Percentiles rank a stretch among this genome's conserved stretches.
phyloP scores from a whole-genome alignment of 2,888 invertebrate species.

The Plutella xylostella region DNA sequence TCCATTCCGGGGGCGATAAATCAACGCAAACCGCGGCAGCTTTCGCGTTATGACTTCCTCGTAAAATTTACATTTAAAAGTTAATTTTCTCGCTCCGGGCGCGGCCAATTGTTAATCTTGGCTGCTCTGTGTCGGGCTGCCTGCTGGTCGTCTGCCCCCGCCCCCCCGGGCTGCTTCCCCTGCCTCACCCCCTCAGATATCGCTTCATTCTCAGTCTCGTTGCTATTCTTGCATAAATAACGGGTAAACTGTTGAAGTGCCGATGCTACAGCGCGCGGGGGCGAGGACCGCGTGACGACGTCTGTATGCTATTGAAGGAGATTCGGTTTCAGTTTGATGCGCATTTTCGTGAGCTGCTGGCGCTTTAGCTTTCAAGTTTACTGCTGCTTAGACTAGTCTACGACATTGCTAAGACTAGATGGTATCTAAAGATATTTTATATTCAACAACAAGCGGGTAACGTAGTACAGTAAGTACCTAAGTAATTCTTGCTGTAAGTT shows the following conservation, averaged over 20 bases:
- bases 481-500: no score
- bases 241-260: background rate
- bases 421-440: no score
- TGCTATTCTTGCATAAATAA: slow-evolving; percentile 2
- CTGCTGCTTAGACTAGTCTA: no score
- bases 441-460: no score
- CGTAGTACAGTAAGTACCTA: no score
- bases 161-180: background rate
- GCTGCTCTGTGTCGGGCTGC: slow-evolving; percentile 34
- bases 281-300: background rate
- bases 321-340: no score
- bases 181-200: background rate
- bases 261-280: no score
- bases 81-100: slow-evolving; percentile 60
- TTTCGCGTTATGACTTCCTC: slow-evolving; percentile 67
- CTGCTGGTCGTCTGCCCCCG: background rate
- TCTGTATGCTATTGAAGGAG: no score
- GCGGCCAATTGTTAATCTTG: slow-evolving; percentile 63
- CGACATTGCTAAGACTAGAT: no score
- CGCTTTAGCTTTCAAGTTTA: no score
- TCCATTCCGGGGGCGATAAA: slow-evolving; percentile 65
- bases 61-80: slow-evolving; percentile 69
- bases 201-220: slow-evolving; percentile 3
- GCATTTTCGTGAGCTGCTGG: no score
- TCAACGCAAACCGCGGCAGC: slow-evolving; percentile 65